A percentile compares a stretch with the other conserved stretches of the same genome.
Evolutionary conservation across 2,888 invertebrate genomes (phyloP).

Genomic region (Ametastegia equiseti): DNA sequence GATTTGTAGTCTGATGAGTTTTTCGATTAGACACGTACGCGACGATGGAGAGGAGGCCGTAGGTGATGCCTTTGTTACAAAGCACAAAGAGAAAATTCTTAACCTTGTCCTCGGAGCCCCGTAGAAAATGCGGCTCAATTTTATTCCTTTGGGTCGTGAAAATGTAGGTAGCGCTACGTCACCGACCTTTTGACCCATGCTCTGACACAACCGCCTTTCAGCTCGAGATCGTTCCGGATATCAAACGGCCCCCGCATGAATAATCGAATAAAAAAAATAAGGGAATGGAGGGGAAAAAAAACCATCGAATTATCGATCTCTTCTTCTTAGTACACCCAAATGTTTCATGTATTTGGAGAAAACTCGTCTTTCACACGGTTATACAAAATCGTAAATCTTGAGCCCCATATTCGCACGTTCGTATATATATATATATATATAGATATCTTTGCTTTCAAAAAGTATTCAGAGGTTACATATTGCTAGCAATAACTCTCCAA

Average conservation of each 20-base stretch:
- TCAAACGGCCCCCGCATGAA: constrained; percentile 37
- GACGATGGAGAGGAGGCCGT: background rate
- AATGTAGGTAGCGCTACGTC: constrained; percentile 16
- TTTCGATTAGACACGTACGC: constrained; percentile 1
- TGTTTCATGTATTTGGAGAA: background rate
- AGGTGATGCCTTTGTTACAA: background rate
- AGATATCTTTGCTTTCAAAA: background rate
- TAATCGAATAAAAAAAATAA: background rate
- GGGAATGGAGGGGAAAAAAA: background rate
- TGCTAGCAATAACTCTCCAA: background rate
- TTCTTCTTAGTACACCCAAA: background rate
- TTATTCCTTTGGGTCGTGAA: constrained; percentile 21
- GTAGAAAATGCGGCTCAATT: constrained; percentile 25
- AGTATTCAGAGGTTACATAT: background rate
- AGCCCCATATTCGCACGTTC: constrained; percentile 2
- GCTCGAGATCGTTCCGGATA: constrained; percentile 37
- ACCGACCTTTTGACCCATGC: constrained; percentile 35
- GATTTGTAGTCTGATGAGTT: background rate
- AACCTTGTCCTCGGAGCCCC: constrained; percentile 2
- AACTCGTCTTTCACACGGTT: background rate
- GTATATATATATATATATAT: no score
- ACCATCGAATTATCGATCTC: constrained; percentile 11
- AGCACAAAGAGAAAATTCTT: background rate
- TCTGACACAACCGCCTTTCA: constrained; percentile 8
- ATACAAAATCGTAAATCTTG: background rate